phyloP scores from a whole-genome alignment of 2,888 invertebrate genomes.

The Rapana venosa region DNA sequence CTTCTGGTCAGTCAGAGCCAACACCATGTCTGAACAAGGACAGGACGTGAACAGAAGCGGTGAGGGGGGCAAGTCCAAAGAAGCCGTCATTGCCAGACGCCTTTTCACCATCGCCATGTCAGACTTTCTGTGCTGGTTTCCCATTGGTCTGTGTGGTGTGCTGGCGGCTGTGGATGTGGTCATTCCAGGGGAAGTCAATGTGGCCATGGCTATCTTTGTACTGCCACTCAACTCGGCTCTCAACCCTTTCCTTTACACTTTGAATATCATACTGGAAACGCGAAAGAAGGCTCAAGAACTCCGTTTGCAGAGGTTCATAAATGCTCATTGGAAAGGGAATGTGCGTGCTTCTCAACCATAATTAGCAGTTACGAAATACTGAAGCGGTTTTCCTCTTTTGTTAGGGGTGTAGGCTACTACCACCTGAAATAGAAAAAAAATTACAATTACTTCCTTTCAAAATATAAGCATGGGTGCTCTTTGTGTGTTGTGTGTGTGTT shows the following conservation, averaged over 20 bases:
- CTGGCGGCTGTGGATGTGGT: not conserved
- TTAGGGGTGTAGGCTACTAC: not conserved
- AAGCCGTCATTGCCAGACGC: constrained; percentile 11
- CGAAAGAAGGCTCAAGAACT: not conserved
- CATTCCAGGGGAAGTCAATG: constrained; percentile 9
- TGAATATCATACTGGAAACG: not conserved
- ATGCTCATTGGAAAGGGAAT: not conserved
- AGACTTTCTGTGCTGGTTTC: constrained; percentile 34
- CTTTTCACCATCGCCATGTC: not conserved
- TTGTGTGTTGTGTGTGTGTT: constrained; percentile 8
- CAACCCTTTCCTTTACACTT: not conserved
- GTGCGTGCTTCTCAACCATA: too few species aligned
- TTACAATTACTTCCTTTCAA: not conserved
- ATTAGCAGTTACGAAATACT: not conserved
- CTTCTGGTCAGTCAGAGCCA: constrained; percentile 61
- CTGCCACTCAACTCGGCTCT: not conserved
- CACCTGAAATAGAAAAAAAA: not conserved
- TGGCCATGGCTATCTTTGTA: not conserved
- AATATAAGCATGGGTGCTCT: not conserved
- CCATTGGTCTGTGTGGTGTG: constrained; percentile 25
- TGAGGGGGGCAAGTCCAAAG: not conserved
- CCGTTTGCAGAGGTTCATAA: not conserved
- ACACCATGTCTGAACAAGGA: constrained; percentile 6
- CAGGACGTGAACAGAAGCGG: not conserved
- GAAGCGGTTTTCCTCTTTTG: not conserved